phyloP scores from a whole-genome alignment of 2,888 invertebrate species.

The Hydriomena furcata region DNA sequence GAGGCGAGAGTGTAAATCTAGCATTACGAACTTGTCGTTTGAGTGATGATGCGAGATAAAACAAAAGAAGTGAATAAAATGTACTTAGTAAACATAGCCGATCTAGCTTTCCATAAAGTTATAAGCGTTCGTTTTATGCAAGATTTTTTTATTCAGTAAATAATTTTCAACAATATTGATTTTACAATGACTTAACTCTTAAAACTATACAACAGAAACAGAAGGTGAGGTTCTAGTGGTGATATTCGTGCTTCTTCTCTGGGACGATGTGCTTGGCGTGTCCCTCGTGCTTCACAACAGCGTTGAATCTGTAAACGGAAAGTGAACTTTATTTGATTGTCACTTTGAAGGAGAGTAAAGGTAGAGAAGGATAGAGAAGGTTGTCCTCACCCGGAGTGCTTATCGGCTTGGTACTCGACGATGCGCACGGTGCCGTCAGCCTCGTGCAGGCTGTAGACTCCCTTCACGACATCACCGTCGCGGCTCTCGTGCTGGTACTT shows the following conservation, averaged over 20 bases:
- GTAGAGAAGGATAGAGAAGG: not conserved
- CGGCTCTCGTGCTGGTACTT: constrained; percentile 82
- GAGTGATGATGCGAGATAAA: too few relatives aligned
- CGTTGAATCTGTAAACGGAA: constrained; percentile 48
- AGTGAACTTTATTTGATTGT: not conserved
- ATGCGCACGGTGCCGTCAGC: constrained; percentile 65
- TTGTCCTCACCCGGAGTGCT: constrained; percentile 50
- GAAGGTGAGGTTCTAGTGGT: constrained; percentile 11
- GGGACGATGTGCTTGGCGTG: constrained; percentile 40
- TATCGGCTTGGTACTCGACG: constrained; percentile 69
- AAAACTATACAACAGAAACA: not conserved
- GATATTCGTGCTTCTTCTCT: constrained; percentile 30
- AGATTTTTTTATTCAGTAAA: too few relatives aligned
- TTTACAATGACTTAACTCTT: not conserved
- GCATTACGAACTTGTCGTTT: too few relatives aligned
- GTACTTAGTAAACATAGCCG: too few relatives aligned
- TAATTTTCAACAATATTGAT: not conserved
- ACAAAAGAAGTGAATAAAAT: too few relatives aligned
- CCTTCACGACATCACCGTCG: constrained; percentile 83
- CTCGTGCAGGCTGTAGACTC: constrained; percentile 78
- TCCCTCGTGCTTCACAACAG: constrained; percentile 38
- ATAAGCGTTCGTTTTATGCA: too few relatives aligned
- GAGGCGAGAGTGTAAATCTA: too few relatives aligned
- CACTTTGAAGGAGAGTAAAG: not conserved
- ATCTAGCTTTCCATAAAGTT: too few relatives aligned